These are phyloP conservation scores for Euspilapteryx auroguttella DNA, from an alignment of 2,888 invertebrate genomes.

Conservation along the genomic window DNA sequence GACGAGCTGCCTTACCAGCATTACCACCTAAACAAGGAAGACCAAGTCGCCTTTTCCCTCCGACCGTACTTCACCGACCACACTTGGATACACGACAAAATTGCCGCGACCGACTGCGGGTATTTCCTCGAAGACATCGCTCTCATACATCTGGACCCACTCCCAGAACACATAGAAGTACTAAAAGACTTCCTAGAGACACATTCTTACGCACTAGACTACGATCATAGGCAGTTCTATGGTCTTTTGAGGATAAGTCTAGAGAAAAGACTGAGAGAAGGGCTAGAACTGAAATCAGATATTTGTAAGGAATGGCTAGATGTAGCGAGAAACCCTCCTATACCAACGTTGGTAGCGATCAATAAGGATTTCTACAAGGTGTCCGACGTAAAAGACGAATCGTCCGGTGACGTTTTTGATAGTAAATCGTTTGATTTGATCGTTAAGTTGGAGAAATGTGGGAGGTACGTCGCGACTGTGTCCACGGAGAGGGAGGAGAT, in stretches of 20 bases:
- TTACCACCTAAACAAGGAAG: constrained; percentile 59
- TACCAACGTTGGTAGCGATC: constrained; percentile 63
- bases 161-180: constrained; percentile 56
- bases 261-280: constrained; percentile 34
- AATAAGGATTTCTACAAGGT: constrained; percentile 44
- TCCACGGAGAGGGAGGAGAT: constrained; percentile 76
- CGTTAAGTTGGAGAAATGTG: constrained; percentile 65
- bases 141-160: constrained; percentile 43
- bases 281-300: constrained; percentile 25
- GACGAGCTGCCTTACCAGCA: constrained; percentile 83
- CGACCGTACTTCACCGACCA: constrained; percentile 73
- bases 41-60: constrained; percentile 61
- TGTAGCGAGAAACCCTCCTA: constrained; percentile 53
- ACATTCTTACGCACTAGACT: constrained; percentile 72
- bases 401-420: constrained; percentile 38
- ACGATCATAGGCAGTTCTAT: constrained; percentile 82
- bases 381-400: constrained; percentile 17
- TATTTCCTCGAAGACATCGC: constrained; percentile 78
- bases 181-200: constrained; percentile 71
- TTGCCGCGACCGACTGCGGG: constrained; percentile 75
- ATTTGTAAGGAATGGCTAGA: constrained; percentile 45
- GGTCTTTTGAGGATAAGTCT: constrained; percentile 58
- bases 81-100: constrained; percentile 79
- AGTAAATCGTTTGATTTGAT: constrained; percentile 62
- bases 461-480: constrained; percentile 74